Conservation (phyloP, 2,113 vertebrate genomes). For the Chlorodrepanis virens region DNA sequence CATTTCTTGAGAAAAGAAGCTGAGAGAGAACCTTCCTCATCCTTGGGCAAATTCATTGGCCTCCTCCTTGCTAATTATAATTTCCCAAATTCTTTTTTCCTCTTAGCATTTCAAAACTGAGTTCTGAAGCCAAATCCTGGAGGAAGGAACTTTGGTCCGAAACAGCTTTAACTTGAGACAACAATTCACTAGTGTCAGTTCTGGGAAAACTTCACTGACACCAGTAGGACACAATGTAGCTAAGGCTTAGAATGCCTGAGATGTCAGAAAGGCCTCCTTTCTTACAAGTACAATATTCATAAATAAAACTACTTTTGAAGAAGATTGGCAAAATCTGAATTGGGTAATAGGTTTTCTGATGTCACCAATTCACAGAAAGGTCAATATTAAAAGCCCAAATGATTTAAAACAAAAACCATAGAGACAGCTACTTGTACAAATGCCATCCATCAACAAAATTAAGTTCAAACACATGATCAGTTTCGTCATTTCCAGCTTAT, state of each 20-base stretch:
- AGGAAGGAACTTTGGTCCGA: conserved; percentile 33
- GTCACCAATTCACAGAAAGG: conserved; percentile 44
- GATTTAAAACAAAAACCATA: background rate
- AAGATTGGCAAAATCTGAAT: conserved; percentile 19
- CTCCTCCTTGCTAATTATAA: background rate
- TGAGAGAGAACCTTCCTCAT: background rate
- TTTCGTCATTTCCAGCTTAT: conserved; percentile 30
- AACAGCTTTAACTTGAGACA: background rate
- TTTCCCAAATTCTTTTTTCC: conserved; percentile 10
- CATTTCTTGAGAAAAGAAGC: background rate
- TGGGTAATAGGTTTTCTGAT: conserved; percentile 29
- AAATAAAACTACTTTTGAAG: conserved; percentile 27
- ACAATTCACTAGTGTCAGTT: conserved; percentile 2
- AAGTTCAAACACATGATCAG: conserved; percentile 42
- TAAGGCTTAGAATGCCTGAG: background rate
- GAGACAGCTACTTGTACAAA: background rate
- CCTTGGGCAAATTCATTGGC: background rate
- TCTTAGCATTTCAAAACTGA: conserved; percentile 12
- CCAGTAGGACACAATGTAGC: background rate
- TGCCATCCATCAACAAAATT: conserved; percentile 14
- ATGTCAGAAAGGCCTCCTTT: conserved; percentile 11
- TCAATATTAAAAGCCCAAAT: conserved; percentile 3
- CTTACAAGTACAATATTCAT: background rate
- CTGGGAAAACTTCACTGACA: conserved; percentile 28
- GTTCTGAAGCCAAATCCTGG: conserved; percentile 18